phyloP scores from a whole-genome alignment of 1,140 invertebrate genomes.

The Polyergus mexicanus region DNA sequence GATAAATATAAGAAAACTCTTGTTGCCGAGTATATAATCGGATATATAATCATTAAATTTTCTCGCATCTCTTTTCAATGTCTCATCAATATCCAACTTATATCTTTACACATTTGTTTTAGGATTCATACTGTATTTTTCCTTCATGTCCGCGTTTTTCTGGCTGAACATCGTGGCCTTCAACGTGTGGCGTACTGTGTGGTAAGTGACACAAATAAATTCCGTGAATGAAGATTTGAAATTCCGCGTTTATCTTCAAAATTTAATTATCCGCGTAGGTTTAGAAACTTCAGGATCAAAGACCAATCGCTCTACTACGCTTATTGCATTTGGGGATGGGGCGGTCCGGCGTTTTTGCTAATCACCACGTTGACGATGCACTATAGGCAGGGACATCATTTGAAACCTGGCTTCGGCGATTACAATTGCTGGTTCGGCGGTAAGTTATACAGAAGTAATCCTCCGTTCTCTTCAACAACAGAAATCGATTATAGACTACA shows the following conservation, averaged over 20 bases:
- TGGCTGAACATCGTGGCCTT: conserved; percentile 90
- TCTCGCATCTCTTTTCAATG: background rate
- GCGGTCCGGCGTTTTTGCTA: conserved; percentile 87
- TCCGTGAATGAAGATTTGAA: too few relatives aligned
- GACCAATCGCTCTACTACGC: conserved; percentile 86
- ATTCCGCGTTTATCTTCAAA: background rate
- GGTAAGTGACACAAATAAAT: conserved; percentile 85
- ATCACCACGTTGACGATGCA: conserved; percentile 86
- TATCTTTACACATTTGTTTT: conserved; percentile 53
- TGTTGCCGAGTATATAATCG: too few relatives aligned
- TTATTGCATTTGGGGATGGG: conserved; percentile 88
- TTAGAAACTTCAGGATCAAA: conserved; percentile 80
- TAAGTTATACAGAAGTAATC: conserved; percentile 74
- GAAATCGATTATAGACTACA: background rate
- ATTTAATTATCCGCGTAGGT: conserved; percentile 74
- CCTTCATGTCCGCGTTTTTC: conserved; percentile 89
- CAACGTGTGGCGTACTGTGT: conserved; percentile 88
- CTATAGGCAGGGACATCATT: conserved; percentile 85
- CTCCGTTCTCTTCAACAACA: background rate
- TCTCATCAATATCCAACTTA: background rate
- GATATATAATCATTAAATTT: background rate
- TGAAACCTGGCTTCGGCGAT: conserved; percentile 88
- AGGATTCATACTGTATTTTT: conserved; percentile 89
- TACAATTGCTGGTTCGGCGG: conserved; percentile 89
- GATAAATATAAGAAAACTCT: background rate